phyloP scores from a whole-genome alignment of 1,140 invertebrate species.

The Saxidomus purpurata region DNA sequence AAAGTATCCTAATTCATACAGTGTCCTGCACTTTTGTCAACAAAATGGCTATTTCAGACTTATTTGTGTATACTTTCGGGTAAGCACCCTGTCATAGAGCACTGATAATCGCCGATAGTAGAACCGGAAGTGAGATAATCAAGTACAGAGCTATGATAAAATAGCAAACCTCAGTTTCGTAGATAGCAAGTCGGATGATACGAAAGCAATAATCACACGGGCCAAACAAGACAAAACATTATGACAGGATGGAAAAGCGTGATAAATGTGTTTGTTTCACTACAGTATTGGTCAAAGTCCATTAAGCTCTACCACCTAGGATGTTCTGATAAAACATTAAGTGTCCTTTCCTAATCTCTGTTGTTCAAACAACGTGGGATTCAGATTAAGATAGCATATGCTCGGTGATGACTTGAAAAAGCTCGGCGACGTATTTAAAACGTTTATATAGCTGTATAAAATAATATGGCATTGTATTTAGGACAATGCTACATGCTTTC shows the following conservation, averaged over 20 bases:
- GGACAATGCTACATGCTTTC: no score
- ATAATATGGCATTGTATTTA: no score
- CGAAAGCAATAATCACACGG: constrained; percentile 17
- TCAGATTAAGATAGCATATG: constrained; percentile 47
- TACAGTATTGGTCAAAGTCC: constrained; percentile 63
- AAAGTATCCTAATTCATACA: constrained; percentile 25
- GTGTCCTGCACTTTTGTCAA: constrained; percentile 35
- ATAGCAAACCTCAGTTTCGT: constrained; percentile 40
- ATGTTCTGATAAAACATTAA: constrained; percentile 49
- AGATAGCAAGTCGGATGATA: constrained; percentile 37
- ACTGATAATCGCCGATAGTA: constrained; percentile 52
- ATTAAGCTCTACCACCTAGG: constrained; percentile 52
- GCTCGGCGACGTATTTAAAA: neutral
- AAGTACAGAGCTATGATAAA: constrained; percentile 44
- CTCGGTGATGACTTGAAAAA: neutral
- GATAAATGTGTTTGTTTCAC: constrained; percentile 67
- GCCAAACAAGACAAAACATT: constrained; percentile 67
- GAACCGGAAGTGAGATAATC: constrained; percentile 64
- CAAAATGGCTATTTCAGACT: constrained; percentile 40
- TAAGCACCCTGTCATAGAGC: constrained; percentile 17
- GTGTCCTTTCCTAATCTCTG: constrained; percentile 51
- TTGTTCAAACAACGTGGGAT: constrained; percentile 52
- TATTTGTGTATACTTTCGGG: constrained; percentile 26
- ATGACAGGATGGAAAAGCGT: constrained; percentile 56
- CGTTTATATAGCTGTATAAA: no score